phyloP scores from a whole-genome alignment of 2,113 vertebrate genomes.

The Lonchura striata region DNA sequence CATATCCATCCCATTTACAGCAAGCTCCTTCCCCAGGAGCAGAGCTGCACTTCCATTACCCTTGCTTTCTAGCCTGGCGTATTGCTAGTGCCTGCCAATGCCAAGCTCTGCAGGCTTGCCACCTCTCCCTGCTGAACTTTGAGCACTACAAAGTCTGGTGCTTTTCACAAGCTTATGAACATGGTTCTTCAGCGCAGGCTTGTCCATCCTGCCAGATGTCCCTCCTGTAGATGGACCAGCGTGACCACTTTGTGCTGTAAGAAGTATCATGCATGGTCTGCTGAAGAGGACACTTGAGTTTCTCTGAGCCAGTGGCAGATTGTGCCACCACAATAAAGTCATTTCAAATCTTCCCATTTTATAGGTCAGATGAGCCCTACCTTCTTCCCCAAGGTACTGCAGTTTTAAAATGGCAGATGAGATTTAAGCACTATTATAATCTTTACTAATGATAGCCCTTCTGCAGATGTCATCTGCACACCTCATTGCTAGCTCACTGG shows the following conservation, averaged over 20 bases:
- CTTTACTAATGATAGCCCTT: neutral
- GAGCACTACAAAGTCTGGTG: neutral
- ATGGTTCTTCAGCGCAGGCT: accelerated
- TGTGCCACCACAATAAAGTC: neutral
- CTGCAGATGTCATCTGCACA: neutral
- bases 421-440: neutral
- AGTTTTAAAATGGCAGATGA: neutral
- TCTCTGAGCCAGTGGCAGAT: neutral
- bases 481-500: neutral
- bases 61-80: neutral
- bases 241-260: neutral
- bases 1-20: accelerated
- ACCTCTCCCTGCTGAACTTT: neutral
- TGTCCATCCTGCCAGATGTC: neutral
- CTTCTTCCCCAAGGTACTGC: neutral
- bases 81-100: neutral
- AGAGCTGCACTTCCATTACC: neutral
- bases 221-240: neutral
- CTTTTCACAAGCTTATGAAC: neutral
- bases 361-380: neutral
- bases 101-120: accelerated
- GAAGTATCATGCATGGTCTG: neutral
- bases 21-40: neutral
- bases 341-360: neutral
- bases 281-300: neutral